A percentile compares a stretch with the other conserved stretches of the same genome.
These are phyloP conservation scores for Hirtodrosophila trivittata DNA, from an alignment of 2,888 invertebrate species.

Conservation along the genomic window DNA sequence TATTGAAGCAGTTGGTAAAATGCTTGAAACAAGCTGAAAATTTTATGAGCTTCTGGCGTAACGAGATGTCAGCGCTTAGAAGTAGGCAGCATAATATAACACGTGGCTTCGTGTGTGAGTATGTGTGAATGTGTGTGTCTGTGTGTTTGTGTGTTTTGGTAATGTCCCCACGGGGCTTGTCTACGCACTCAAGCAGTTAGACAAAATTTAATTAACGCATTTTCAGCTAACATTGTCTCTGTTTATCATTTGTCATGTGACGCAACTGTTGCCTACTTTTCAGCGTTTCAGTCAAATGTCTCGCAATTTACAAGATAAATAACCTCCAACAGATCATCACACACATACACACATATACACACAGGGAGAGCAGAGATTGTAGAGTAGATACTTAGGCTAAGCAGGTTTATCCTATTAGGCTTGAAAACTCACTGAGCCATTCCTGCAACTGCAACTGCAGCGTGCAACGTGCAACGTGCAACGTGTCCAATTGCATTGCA, in stretches of 20 bases:
- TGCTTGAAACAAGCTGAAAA: conserved; percentile 70
- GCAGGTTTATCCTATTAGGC: too few species aligned
- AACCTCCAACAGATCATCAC: conserved; percentile 4
- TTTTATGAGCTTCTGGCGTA: conserved; percentile 71
- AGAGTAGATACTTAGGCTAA: too few species aligned
- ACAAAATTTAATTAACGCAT: conserved; percentile 76
- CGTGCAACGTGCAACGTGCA: background rate
- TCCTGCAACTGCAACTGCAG: conserved; percentile 5
- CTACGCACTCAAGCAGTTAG: conserved; percentile 61
- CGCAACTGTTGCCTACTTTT: conserved; percentile 47
- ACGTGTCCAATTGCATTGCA: background rate
- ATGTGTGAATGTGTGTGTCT: conserved; percentile 3
- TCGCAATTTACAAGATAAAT: conserved; percentile 39
- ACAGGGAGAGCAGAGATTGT: conserved; percentile 15
- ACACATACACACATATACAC: too few species aligned
- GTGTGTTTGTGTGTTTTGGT: conserved; percentile 6
- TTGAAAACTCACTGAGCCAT: background rate
- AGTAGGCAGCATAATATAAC: conserved; percentile 53
- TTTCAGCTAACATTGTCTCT: conserved; percentile 49
- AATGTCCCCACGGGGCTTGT: conserved; percentile 44
- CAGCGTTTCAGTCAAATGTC: conserved; percentile 18
- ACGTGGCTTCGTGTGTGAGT: conserved; percentile 22
- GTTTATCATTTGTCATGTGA: conserved; percentile 59
- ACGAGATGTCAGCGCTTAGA: conserved; percentile 66
- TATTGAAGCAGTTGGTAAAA: conserved; percentile 56